phyloP scores from a whole-genome alignment of 2,113 vertebrate genomes.

The Mesoclemmys tuberculata region DNA sequence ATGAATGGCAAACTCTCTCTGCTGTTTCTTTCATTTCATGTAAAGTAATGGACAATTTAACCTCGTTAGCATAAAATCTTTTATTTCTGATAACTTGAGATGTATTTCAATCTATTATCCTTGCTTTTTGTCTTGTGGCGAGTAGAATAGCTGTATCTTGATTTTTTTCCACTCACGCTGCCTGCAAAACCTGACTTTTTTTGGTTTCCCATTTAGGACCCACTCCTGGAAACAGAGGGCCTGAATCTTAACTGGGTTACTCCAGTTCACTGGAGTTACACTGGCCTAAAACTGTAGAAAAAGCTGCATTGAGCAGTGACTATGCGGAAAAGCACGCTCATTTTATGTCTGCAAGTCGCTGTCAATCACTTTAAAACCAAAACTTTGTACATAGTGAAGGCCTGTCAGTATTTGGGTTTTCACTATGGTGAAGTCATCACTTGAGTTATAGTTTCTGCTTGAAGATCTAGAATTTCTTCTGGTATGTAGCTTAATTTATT shows the following conservation, averaged over 20 bases:
- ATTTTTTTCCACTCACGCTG: constrained; percentile 9
- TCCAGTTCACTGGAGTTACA: not conserved
- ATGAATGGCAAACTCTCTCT: not conserved
- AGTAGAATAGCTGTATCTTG: not conserved
- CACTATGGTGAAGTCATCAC: not conserved
- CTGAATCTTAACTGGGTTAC: not conserved
- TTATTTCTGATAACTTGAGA: not conserved
- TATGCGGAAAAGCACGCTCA: too few species aligned
- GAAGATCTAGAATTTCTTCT: not conserved
- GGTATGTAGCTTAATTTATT: not conserved
- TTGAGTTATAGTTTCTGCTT: not conserved
- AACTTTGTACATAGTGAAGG: not conserved
- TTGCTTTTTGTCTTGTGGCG: not conserved
- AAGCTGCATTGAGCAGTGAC: not conserved
- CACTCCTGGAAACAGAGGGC: not conserved
- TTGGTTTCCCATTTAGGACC: constrained; percentile 12
- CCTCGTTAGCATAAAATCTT: constrained; percentile 12
- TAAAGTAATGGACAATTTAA: not conserved
- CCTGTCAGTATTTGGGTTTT: not conserved
- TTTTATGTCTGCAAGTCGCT: not conserved
- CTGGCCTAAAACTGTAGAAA: not conserved
- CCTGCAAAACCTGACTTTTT: not conserved
- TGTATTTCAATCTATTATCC: not conserved
- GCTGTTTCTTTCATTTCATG: not conserved
- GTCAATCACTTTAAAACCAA: not conserved